phyloP scores from a whole-genome alignment of 2,113 vertebrate genomes.

The Aramus guarauna region DNA sequence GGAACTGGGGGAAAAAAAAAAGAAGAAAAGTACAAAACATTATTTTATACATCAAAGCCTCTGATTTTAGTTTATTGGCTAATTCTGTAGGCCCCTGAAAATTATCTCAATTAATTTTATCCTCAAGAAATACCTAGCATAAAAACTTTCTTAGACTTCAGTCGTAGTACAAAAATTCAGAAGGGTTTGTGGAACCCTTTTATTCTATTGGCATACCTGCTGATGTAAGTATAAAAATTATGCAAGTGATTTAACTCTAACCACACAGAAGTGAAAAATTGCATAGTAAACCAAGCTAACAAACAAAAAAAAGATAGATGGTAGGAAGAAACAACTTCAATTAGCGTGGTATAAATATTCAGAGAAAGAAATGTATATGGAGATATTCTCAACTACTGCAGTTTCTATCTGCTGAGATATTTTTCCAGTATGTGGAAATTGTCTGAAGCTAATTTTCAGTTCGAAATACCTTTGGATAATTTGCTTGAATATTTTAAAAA shows the following conservation, averaged over 20 bases:
- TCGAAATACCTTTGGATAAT: background rate
- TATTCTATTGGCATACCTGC: background rate
- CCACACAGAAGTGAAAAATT: background rate
- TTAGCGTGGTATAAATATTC: background rate
- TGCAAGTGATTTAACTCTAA: background rate
- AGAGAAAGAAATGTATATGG: background rate
- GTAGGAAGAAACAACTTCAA: background rate
- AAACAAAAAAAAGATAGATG: background rate
- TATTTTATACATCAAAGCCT: background rate
- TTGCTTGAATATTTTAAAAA: background rate
- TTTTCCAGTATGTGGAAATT: background rate
- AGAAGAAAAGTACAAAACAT: background rate
- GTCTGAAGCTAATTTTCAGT: background rate
- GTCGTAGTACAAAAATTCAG: background rate
- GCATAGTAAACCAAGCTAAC: rapidly evolving
- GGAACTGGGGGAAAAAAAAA: background rate
- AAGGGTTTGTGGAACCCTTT: background rate
- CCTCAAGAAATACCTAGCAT: background rate
- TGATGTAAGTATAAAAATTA: background rate
- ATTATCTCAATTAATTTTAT: background rate
- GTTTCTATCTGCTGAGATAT: background rate
- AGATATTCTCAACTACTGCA: background rate
- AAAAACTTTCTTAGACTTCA: background rate
- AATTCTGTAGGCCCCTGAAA: background rate
- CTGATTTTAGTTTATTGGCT: background rate